These are phyloP conservation scores for Ondatra zibethicus DNA, from an alignment of 2,113 vertebrate genomes.

Conservation along the genomic window DNA sequence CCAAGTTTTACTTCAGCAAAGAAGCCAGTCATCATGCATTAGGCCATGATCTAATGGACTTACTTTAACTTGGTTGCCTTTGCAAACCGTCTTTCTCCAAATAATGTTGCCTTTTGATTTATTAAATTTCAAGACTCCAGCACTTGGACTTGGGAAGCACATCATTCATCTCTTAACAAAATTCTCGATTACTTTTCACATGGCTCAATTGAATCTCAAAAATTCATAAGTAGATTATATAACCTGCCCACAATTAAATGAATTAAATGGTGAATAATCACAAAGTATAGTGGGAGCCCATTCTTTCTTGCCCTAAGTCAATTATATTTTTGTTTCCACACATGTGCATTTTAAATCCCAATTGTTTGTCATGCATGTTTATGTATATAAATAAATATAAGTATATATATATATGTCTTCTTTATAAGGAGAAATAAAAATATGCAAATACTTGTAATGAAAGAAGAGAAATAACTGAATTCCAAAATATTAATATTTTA, in stretches of 20 bases:
- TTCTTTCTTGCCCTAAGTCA: background rate
- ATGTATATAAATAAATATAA: background rate
- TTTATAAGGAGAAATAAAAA: background rate
- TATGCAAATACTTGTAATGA: background rate
- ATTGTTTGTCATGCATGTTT: background rate
- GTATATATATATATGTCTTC: no score
- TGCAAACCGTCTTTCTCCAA: background rate
- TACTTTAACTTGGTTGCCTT: background rate
- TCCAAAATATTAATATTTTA: background rate
- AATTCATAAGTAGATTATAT: background rate
- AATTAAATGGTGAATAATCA: background rate
- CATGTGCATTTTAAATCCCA: background rate
- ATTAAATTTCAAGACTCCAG: background rate
- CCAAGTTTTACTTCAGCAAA: background rate
- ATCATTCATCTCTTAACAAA: background rate
- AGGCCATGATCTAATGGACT: background rate
- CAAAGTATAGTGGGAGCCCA: background rate
- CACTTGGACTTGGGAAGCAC: background rate
- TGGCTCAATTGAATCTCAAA: background rate
- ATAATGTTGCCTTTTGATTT: background rate
- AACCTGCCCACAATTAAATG: background rate
- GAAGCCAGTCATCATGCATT: background rate
- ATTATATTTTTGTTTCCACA: background rate
- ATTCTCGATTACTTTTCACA: background rate
- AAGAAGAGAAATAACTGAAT: background rate